Evolutionary conservation across 2,113 vertebrate genomes (phyloP).

Genomic region (Agapornis roseicollis): DNA sequence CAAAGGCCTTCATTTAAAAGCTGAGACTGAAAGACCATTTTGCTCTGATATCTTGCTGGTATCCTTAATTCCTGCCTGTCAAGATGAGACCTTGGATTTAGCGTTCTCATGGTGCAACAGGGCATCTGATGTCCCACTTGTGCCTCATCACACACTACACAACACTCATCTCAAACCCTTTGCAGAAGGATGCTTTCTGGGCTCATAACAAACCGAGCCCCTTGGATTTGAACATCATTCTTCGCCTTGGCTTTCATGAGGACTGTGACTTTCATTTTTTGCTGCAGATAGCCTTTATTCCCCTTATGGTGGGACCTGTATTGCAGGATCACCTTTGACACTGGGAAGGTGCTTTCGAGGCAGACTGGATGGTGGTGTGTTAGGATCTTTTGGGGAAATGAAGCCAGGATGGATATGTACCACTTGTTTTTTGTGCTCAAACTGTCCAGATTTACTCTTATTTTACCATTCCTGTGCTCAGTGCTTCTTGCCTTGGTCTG

Average conservation of each 20-base stretch:
- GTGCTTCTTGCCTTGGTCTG: not conserved
- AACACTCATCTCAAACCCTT: too few relatives aligned
- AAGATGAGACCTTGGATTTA: not conserved
- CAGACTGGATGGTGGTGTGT: not conserved
- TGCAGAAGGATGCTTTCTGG: not conserved
- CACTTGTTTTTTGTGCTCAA: not conserved
- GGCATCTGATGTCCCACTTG: not conserved
- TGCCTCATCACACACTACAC: too few relatives aligned
- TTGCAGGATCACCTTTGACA: not conserved
- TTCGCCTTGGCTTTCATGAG: not conserved
- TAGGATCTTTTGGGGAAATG: not conserved
- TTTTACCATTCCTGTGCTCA: not conserved
- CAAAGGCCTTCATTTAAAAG: not conserved
- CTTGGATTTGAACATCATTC: not conserved
- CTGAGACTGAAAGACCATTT: not conserved
- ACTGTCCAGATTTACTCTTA: not conserved
- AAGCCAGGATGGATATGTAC: not conserved
- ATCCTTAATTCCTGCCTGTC: not conserved
- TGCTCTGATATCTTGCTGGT: not conserved
- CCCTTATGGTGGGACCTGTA: rapidly evolving
- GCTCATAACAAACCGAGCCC: rapidly evolving
- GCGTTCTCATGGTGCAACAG: rapidly evolving
- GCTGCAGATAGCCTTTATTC: not conserved
- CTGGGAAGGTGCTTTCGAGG: not conserved
- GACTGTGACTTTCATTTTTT: not conserved